These are phyloP conservation scores for Callyntrura guangdongensis DNA, from an alignment of 2,888 invertebrate genomes.

Conservation along the genomic window DNA sequence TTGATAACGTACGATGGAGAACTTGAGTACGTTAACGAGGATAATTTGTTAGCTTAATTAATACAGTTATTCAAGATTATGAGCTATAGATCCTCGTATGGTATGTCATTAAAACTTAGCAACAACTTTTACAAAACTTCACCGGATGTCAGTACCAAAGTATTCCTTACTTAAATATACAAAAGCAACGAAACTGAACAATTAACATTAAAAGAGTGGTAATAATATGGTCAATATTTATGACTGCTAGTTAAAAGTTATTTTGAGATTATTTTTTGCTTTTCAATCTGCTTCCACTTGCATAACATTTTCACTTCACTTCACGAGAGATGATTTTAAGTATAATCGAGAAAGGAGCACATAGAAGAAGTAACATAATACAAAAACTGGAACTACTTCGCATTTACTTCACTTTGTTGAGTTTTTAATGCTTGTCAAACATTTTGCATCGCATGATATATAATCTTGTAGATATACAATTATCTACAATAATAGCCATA, in stretches of 20 bases:
- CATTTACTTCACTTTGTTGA: neutral
- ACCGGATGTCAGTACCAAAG: no score
- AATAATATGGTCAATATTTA: neutral
- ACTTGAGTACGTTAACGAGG: no score
- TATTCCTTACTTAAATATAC: no score
- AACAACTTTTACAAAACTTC: no score
- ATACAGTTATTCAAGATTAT: no score
- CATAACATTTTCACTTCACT: neutral
- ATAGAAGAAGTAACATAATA: conserved; percentile 2
- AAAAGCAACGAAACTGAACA: no score
- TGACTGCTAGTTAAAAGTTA: neutral
- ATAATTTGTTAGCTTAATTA: no score
- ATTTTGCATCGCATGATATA: conserved; percentile 32
- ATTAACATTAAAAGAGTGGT: no score
- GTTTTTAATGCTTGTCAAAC: neutral
- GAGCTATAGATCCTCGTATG: no score
- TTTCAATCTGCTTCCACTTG: neutral
- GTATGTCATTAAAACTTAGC: no score
- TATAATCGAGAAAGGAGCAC: neutral
- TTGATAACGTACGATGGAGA: no score
- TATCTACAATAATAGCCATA: neutral
- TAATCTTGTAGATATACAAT: neutral
- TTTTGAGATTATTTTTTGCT: conserved; percentile 1
- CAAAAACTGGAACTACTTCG: neutral
- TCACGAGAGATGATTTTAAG: neutral